phyloP scores from a whole-genome alignment of 2,888 invertebrate species.

The Esperia sulphurella region DNA sequence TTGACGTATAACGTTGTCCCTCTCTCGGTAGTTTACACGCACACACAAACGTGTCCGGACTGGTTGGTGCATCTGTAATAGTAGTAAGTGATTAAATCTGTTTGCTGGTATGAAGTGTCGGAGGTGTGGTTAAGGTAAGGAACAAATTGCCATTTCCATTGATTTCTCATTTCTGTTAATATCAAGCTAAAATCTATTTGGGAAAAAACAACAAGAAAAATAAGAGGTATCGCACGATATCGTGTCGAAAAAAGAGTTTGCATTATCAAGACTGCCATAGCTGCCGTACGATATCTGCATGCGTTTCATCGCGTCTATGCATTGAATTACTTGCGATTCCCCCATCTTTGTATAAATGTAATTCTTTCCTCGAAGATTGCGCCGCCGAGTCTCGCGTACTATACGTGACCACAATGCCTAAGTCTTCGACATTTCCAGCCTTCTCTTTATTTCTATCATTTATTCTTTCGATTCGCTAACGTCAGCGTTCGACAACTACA shows the following conservation, averaged over 20 bases:
- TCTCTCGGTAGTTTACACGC: no score
- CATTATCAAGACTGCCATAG: neutral
- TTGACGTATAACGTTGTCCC: no score
- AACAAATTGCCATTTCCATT: no score
- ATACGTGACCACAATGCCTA: constrained; percentile 72
- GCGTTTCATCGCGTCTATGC: constrained; percentile 52
- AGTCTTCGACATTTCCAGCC: constrained; percentile 55
- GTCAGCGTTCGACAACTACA: constrained; percentile 76
- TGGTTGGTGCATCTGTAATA: no score
- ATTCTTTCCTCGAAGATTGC: constrained; percentile 73
- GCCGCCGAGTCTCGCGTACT: constrained; percentile 55
- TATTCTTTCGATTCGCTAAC: constrained; percentile 67
- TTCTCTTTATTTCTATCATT: constrained; percentile 69
- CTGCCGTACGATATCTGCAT: constrained; percentile 30
- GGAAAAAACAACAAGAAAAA: no score
- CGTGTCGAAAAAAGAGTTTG: neutral
- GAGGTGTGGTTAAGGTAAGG: no score
- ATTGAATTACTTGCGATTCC: constrained; percentile 72
- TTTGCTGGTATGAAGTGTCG: no score
- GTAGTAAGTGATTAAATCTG: no score
- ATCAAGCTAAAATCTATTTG: no score
- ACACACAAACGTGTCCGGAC: no score
- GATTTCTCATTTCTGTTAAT: no score
- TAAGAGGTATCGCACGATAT: no score
- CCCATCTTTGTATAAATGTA: constrained; percentile 71